These are phyloP conservation scores for Hipparchia semele DNA, from an alignment of 2,888 invertebrate species.

Conservation along the genomic window DNA sequence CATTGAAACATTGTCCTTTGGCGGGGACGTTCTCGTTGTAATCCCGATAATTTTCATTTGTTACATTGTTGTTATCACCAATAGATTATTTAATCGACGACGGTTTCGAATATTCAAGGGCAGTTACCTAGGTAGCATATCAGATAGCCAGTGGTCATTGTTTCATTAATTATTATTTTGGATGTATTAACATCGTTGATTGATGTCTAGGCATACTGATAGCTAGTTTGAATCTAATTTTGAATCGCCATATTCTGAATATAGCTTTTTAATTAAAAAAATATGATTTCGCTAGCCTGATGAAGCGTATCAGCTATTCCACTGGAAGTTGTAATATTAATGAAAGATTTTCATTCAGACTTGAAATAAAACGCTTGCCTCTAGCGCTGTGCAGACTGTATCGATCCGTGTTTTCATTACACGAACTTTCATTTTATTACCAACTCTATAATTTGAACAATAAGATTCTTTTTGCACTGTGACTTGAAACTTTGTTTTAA, in stretches of 20 bases:
- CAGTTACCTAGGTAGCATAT: conserved; percentile 5
- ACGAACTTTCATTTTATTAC: conserved; percentile 2
- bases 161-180: neutral
- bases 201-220: no score
- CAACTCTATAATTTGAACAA: neutral
- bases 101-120: neutral
- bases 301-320: no score
- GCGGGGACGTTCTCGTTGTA: neutral
- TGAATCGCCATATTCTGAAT: no score
- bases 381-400: conserved; percentile 19
- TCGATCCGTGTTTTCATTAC: conserved; percentile 24
- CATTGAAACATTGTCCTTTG: neutral
- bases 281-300: neutral
- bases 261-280: no score
- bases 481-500: neutral
- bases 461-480: conserved; percentile 14
- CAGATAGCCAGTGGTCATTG: conserved; percentile 1
- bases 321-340: neutral
- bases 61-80: conserved; percentile 7
- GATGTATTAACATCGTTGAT: no score
- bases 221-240: no score
- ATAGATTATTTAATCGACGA: neutral
- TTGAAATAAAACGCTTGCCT: conserved; percentile 11
- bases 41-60: neutral
- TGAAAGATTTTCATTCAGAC: conserved; percentile 9